Conservation (phyloP, 1,140 invertebrate genomes). For the Ceratosolen fusciceps region DNA sequence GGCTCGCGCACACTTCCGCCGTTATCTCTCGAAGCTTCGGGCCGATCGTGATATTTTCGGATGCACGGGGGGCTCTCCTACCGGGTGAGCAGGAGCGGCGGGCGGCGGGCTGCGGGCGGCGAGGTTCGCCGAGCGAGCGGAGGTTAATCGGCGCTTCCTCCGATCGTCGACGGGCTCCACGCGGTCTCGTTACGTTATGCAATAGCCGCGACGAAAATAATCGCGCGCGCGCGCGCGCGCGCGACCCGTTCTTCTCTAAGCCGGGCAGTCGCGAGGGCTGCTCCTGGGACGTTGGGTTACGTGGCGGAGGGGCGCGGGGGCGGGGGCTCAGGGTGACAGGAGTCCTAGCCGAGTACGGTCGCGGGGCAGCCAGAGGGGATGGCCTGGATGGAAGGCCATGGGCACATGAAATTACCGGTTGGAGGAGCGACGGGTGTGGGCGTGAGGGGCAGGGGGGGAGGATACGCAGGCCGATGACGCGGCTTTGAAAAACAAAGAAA, state of each 20-base stretch:
- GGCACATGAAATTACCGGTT: too few species aligned
- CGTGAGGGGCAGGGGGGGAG: too few species aligned
- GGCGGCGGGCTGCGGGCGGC: background rate
- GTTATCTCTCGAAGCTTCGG: background rate
- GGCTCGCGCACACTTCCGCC: background rate
- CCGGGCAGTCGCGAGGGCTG: too few species aligned
- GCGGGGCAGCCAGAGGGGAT: too few species aligned
- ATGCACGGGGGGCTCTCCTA: background rate
- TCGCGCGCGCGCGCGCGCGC: background rate
- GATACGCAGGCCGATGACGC: background rate
- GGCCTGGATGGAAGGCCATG: too few species aligned
- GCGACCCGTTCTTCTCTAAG: too few species aligned
- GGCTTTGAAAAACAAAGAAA: background rate
- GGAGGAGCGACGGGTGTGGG: too few species aligned
- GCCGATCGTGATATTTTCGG: background rate
- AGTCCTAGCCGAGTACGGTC: too few species aligned
- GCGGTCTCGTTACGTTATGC: background rate
- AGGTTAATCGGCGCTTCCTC: background rate
- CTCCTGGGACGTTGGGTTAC: too few species aligned
- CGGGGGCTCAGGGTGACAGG: too few species aligned
- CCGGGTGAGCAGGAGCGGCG: too few species aligned
- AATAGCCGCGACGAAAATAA: conserved; percentile 3
- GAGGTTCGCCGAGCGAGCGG: background rate
- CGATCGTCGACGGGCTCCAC: background rate
- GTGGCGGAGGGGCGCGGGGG: too few species aligned